phyloP scores from a whole-genome alignment of 2,113 vertebrate genomes.

The Cheirogaleus medius region DNA sequence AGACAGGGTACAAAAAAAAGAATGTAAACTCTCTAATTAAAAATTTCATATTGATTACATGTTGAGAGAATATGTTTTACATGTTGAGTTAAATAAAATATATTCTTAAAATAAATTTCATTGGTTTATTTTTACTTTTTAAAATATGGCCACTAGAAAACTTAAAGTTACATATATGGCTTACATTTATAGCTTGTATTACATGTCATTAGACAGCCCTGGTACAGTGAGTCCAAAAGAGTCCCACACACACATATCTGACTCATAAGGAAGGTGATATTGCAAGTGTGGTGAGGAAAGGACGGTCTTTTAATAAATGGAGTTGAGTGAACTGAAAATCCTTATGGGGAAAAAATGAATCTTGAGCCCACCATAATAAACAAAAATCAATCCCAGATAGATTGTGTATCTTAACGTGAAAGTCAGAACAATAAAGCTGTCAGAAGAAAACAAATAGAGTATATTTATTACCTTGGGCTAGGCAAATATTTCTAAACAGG shows the following conservation, averaged over 20 bases:
- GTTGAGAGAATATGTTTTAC: not conserved
- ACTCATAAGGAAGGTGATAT: not conserved
- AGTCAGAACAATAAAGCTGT: not conserved
- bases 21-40: not conserved
- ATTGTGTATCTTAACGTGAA: not conserved
- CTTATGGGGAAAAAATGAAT: not conserved
- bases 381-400: not conserved
- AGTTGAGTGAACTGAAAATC: not conserved
- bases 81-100: not conserved
- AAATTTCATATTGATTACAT: not conserved
- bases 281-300: not conserved
- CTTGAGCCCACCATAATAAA: not conserved
- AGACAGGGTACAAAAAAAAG: not conserved
- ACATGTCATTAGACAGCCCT: not conserved
- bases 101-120: not conserved
- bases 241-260: not conserved
- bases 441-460: not conserved
- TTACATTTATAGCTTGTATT: not conserved
- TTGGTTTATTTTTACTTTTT: constrained; percentile 6
- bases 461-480: not conserved
- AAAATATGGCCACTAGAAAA: not conserved
- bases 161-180: not conserved
- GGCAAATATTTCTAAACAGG: constrained; percentile 22
- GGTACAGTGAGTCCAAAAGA: not conserved
- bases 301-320: not conserved